Base-by-base conservation (phyloP, 2,888 invertebrate species). In the Sepioteuthis lessoniana region DNA sequence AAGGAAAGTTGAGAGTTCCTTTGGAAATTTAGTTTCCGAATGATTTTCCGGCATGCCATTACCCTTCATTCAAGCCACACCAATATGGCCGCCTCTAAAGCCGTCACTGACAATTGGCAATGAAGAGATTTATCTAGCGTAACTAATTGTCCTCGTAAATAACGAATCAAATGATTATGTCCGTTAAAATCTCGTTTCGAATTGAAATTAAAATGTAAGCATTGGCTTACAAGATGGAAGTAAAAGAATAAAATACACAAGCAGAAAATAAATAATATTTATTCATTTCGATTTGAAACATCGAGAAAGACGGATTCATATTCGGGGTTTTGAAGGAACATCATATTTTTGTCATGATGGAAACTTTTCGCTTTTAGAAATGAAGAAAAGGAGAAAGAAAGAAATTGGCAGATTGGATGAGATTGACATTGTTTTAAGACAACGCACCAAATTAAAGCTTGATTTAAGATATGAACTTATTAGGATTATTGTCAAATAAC, bases 171-270 rank as follows among this genome's bases (percentile, higher is more conserved):
- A 76, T 76, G 76, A 76, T 76, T 76, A 76, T 35, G 35, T 76
- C 76, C 76, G 76, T 76, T 76, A 76, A 76, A 76, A 76, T 76
- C 76, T 76, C 76, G 19, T 76, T 76, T 35, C 76, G 76, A 76
- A 76, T 76, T 76, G 76, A 76, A 76, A 76, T 76, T 76, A n/a
- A 76, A 10, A 76, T 76, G 76, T 76, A 76, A 76, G 76, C 76
- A 76, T n/a, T 16, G 76, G 76, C 76, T 76, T 16, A 76, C 19
- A 16, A 76, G 10, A n/a, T n/a, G 16, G 8, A 10, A 4, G 4
- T 0, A 10, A 1, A 76, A 4, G 10, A n/a, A 76, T 10, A n/a
- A 10, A 10, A 3, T 2, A 7, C n/a, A 60, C 0, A 35, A 1
- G n/a, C 3, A 16, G 76, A 35, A 76, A 60, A 25, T 0, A 31